Evolutionary conservation across 2,888 invertebrate genomes (phyloP).

Genomic region (Ernsta delagoae): DNA sequence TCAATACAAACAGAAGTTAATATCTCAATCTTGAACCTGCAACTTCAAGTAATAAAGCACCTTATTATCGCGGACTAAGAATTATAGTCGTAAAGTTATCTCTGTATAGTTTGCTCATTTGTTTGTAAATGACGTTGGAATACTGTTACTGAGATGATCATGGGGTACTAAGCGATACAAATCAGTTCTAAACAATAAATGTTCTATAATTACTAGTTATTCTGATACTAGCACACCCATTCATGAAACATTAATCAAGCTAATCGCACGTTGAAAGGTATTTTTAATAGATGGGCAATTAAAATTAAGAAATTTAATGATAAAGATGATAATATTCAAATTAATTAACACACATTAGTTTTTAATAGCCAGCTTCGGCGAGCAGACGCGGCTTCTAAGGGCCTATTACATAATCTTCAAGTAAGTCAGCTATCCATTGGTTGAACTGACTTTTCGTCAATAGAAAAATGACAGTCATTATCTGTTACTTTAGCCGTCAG

Average conservation of each 20-base stretch:
- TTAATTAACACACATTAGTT: no score
- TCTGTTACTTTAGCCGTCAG: no score
- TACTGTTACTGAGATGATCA: background rate
- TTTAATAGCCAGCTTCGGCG: no score
- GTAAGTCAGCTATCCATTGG: no score
- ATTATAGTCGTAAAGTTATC: background rate
- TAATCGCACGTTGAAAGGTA: background rate
- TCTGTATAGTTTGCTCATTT: slow-evolving; percentile 11
- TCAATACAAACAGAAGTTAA: background rate
- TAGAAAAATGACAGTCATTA: no score
- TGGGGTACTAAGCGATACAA: slow-evolving; percentile 3
- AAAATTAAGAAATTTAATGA: no score
- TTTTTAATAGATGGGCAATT: no score
- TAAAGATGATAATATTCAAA: no score
- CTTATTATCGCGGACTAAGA: background rate
- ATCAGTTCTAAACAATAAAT: slow-evolving; percentile 12
- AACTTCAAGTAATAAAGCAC: background rate
- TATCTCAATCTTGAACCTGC: background rate
- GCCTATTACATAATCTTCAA: no score
- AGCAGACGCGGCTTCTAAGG: no score
- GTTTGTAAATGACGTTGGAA: background rate
- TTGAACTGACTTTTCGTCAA: no score
- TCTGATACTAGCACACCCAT: background rate
- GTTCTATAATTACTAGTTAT: background rate
- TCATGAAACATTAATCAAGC: background rate